Conservation (phyloP, 2,797 vertebrate genomes). For the Pantherophis vulpinus region DNA sequence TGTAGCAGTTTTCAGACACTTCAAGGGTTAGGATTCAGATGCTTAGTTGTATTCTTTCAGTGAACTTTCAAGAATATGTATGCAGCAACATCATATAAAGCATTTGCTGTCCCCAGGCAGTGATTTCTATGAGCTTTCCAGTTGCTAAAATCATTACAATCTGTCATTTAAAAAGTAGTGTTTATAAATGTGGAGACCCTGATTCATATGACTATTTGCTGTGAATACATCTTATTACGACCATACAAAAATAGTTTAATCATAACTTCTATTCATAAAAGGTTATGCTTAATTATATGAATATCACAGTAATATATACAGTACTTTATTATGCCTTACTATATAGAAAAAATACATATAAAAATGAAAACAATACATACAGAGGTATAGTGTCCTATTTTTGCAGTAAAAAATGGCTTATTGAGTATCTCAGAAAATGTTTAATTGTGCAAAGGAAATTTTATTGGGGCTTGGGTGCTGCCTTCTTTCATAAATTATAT, state of each 20-base stretch:
- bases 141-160: background rate
- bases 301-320: background rate
- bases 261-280: background rate
- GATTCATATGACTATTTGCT: background rate
- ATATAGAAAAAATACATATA: background rate
- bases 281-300: background rate
- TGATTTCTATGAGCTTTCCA: background rate
- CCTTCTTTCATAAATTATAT: background rate
- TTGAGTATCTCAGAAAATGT: background rate
- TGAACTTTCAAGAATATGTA: too few species aligned
- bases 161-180: background rate
- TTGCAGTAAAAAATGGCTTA: background rate
- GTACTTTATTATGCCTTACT: background rate
- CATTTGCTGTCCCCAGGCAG: background rate
- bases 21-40: too few species aligned
- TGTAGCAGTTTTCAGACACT: too few species aligned
- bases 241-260: background rate
- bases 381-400: background rate
- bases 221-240: background rate
- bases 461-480: background rate
- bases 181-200: background rate
- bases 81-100: too few species aligned
- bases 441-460: background rate
- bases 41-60: too few species aligned
- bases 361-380: background rate